These are phyloP conservation scores for Torymus auratus DNA, from an alignment of 2,888 invertebrate genomes.

Conservation along the genomic window DNA sequence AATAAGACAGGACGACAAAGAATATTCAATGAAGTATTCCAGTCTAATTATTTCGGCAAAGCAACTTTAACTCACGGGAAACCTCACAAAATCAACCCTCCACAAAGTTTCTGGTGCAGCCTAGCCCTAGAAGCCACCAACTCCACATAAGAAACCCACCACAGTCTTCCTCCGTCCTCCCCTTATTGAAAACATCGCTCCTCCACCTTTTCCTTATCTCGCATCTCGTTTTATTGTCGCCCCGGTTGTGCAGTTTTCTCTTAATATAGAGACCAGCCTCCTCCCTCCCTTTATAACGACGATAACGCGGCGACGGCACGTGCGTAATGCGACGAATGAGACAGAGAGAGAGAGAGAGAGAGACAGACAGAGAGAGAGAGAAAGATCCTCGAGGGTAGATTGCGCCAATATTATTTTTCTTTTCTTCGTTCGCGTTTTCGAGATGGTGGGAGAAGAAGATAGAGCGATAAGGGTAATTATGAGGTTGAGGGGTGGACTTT, in stretches of 20 bases:
- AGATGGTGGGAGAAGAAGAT: too few relatives aligned
- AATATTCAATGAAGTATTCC: too few relatives aligned
- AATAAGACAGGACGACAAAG: too few relatives aligned
- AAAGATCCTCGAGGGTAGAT: conserved; percentile 17
- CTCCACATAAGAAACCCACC: too few relatives aligned
- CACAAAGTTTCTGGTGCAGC: too few relatives aligned
- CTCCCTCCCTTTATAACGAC: conserved; percentile 64
- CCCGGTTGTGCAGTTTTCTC: conserved; percentile 13
- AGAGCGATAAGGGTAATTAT: too few relatives aligned
- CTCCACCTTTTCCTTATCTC: conserved; percentile 15
- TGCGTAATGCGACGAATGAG: neutral
- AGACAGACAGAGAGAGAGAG: neutral
- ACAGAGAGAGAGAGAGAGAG: conserved; percentile 1
- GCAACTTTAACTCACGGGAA: too few relatives aligned
- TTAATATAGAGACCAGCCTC: conserved; percentile 35
- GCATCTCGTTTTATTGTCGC: conserved; percentile 37
- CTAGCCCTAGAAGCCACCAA: too few relatives aligned
- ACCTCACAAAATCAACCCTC: too few relatives aligned
- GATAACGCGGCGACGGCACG: conserved; percentile 66
- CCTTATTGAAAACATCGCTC: conserved; percentile 32
- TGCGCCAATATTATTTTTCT: conserved; percentile 24
- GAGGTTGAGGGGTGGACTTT: neutral
- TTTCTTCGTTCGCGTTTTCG: neutral
- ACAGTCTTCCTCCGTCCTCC: too few relatives aligned
- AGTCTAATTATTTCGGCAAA: too few relatives aligned